These are phyloP conservation scores for Acanthurus tractus DNA, from an alignment of 2,797 vertebrate species.

Conservation along the genomic window DNA sequence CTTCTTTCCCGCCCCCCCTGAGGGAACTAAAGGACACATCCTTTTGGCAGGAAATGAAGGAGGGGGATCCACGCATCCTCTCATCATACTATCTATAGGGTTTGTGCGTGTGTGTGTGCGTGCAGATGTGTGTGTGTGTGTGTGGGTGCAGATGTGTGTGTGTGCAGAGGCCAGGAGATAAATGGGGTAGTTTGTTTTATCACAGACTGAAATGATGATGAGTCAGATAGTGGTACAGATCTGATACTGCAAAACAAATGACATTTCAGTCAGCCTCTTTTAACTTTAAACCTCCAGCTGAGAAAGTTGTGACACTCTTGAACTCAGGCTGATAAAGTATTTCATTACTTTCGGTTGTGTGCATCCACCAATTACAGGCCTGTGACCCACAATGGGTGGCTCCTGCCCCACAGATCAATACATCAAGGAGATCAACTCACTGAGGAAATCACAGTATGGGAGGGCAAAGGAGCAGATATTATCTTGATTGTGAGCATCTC, in stretches of 20 bases:
- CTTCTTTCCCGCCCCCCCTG: conserved; percentile 53
- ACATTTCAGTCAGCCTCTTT: conserved; percentile 15
- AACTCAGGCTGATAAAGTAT: conserved; percentile 13
- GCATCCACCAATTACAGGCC: not conserved
- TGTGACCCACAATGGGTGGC: conserved; percentile 8
- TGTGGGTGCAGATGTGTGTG: conserved; percentile 7
- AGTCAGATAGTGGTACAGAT: conserved; percentile 16
- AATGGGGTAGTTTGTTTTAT: conserved; percentile 16
- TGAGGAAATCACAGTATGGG: not conserved
- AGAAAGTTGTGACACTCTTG: not conserved
- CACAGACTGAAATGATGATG: conserved; percentile 9
- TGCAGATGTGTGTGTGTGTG: no score
- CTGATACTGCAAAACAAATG: conserved; percentile 28
- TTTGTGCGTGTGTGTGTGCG: not conserved
- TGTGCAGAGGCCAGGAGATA: conserved; percentile 21
- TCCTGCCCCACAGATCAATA: conserved; percentile 19
- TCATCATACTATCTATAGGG: conserved; percentile 20
- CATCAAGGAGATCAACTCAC: conserved; percentile 2
- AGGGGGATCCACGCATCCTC: conserved; percentile 45
- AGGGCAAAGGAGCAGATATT: not conserved
- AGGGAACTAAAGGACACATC: conserved; percentile 77
- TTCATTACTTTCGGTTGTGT: not conserved
- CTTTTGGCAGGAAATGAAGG: conserved; percentile 76
- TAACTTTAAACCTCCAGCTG: conserved; percentile 8
- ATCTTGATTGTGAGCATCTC: conserved; percentile 2